Base-by-base conservation (phyloP, 37 sponge, comb jelly and placozoan genomes). In the Geodia barretti region DNA sequence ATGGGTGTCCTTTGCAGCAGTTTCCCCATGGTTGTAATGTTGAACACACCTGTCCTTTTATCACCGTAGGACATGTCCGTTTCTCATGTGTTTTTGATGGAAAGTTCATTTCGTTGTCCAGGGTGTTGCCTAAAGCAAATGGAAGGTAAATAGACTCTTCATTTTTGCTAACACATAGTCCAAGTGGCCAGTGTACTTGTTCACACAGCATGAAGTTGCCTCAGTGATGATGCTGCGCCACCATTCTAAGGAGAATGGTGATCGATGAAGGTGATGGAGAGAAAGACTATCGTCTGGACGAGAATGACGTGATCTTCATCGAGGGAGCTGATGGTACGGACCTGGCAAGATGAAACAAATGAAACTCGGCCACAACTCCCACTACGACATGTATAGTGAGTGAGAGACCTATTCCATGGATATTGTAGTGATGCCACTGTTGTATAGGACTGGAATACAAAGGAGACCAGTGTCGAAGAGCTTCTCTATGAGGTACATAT, bases 11-110 rank as follows among this genome's bases (percentile, higher is more conserved):
- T 20, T 58, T 19, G 19, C 17, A 58, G 60, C 17, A 58, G 11
- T 11, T 58, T 11, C 17, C 11, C 60, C 19, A 58, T 58, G 11
- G 11, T 58, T 20, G 17, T 58, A 19, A 23, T 36, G 29, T 21
- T n/a, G n/a, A n/a, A 29, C 32, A 29, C 8, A 70, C 74, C 26
- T 28, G 20, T 8, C 28, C 70, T 36, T 7, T 19, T 9, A 9
- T 69, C 2, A 8, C 73, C 7, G 4, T 68, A 85, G 97, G 98
- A 47, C 98, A 98, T 76, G 98, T 96, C 54, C 95, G 94, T 5
- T 95, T 98, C 77, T 95, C 96, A 20, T 96, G 95, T 58, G 21
- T 95, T 72, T 98, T 98, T 86, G 94, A 95, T 79, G 28, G 35
- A n/a, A 26, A 24, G 26, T 98, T 98, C 72, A 95, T 98, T 31